Percentiles rank a stretch among this genome's conserved stretches.
Evolutionary conservation across 2,888 invertebrate species (phyloP).

Genomic region (Drosophila kuntzei): DNA sequence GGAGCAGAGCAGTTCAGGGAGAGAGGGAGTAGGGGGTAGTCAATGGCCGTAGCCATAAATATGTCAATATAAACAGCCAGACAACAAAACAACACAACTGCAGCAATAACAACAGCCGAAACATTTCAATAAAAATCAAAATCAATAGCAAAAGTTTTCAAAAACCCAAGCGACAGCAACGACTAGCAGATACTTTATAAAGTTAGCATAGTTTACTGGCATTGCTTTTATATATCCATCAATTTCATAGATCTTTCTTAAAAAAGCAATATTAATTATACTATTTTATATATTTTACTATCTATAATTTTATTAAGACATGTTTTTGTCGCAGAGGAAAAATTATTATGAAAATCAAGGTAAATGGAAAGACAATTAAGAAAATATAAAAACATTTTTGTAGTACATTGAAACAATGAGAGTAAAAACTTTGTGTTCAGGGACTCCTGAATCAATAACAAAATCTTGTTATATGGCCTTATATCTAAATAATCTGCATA

Average conservation of each 20-base stretch:
- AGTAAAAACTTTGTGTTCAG: too few relatives aligned
- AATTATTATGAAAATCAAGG: neutral
- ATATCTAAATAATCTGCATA: neutral
- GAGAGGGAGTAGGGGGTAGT: constrained; percentile 19
- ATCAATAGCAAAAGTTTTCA: constrained; percentile 59
- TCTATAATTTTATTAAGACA: too few relatives aligned
- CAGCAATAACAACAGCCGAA: constrained; percentile 58
- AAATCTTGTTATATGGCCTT: too few relatives aligned
- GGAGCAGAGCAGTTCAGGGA: neutral
- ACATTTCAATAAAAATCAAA: constrained; percentile 81
- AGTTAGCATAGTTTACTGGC: neutral
- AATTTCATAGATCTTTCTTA: too few relatives aligned
- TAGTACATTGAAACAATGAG: too few relatives aligned
- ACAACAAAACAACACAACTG: constrained; percentile 45
- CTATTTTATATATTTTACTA: too few relatives aligned
- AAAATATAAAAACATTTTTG: neutral
- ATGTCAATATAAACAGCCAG: constrained; percentile 75
- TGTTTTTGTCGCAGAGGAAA: too few relatives aligned
- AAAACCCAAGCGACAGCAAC: neutral
- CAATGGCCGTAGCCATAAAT: constrained; percentile 70
- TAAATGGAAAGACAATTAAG: neutral
- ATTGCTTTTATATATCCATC: too few relatives aligned
- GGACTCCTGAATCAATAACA: too few relatives aligned
- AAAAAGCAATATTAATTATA: neutral
- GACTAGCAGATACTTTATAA: constrained; percentile 27